Evolutionary conservation across 2,797 vertebrate genomes (phyloP).

Genomic region (Etheostoma perlongum): DNA sequence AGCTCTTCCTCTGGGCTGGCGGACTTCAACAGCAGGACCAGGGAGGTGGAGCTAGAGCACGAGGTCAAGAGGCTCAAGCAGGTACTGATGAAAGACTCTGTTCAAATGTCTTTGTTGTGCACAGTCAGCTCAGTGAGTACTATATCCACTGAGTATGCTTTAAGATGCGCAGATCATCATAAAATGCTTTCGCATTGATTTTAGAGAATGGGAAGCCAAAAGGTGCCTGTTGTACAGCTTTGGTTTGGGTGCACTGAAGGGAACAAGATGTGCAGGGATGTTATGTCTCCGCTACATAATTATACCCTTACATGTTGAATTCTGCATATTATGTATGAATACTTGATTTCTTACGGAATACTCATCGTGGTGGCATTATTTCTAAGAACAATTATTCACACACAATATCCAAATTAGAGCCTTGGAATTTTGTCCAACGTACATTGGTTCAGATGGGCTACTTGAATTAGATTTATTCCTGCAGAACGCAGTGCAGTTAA

Average conservation of each 20-base stretch:
- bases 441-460: background rate
- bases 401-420: background rate
- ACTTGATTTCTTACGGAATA: too few relatives aligned
- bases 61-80: constrained; percentile 94
- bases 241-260: constrained; percentile 3
- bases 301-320: background rate
- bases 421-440: background rate
- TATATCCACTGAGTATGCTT: constrained; percentile 1
- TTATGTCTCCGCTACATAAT: background rate
- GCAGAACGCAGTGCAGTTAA: background rate
- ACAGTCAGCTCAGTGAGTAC: background rate
- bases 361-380: background rate
- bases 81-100: constrained; percentile 76
- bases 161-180: background rate
- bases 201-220: background rate
- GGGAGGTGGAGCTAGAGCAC: constrained; percentile 95
- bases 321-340: background rate
- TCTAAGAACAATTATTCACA: background rate
- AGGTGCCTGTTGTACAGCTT: background rate
- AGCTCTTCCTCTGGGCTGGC: constrained; percentile 87
- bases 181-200: background rate
- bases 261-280: background rate
- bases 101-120: constrained; percentile 2
- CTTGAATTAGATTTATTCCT: background rate
- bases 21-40: constrained; percentile 90